These are phyloP conservation scores for Mormyrus proboscirostris DNA, from an alignment of 2,797 vertebrate genomes.

Conservation along the genomic window DNA sequence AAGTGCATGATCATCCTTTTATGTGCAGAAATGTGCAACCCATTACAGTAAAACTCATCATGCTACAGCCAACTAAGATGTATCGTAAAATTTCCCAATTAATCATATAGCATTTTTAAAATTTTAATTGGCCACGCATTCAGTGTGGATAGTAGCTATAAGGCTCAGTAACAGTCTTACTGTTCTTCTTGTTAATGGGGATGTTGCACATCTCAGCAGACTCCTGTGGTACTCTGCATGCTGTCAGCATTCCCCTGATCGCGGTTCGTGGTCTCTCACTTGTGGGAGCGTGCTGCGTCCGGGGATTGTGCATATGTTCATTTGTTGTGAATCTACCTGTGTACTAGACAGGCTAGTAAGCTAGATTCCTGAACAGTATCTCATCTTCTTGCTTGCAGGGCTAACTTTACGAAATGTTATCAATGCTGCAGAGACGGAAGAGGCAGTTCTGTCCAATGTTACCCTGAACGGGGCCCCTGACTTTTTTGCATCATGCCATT, in stretches of 20 bases:
- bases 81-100: background rate
- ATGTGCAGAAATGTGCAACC: conserved; percentile 25
- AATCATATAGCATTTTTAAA: background rate
- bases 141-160: background rate
- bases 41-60: background rate
- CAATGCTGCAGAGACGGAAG: conserved; percentile 96
- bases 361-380: conserved; percentile 83
- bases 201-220: conserved; percentile 26
- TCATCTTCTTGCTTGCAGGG: conserved; percentile 99
- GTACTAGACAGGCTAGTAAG: conserved; percentile 76
- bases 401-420: conserved; percentile 99
- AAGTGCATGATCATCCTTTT: background rate
- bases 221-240: conserved; percentile 32
- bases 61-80: background rate
- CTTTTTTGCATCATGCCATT: conserved; percentile 75
- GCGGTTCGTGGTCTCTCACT: conserved; percentile 28
- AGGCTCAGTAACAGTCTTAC: background rate
- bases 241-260: conserved; percentile 3
- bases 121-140: background rate
- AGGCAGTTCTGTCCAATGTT: conserved; percentile 93
- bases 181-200: background rate
- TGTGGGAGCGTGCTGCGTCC: background rate
- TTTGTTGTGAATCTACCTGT: conserved; percentile 51
- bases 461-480: conserved; percentile 86
- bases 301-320: conserved; percentile 17